Percentiles rank a stretch among this genome's conserved stretches.
Evolutionary conservation across 2,888 invertebrate species (phyloP).

Genomic region (Caenorhabditis wallacei): DNA sequence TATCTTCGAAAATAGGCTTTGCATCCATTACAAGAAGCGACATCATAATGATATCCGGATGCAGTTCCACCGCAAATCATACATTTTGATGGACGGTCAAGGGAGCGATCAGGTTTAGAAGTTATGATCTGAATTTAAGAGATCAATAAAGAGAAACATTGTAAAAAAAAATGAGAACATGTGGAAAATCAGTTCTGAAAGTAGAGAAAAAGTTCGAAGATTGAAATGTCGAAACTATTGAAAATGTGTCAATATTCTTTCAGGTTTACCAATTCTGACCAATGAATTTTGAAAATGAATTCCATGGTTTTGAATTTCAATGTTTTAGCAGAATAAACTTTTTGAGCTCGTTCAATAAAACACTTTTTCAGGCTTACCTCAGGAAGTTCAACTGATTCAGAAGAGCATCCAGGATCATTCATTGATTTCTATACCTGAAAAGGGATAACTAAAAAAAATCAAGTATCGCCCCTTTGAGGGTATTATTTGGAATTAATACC

Average conservation of each 20-base stretch:
- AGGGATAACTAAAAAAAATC: not conserved
- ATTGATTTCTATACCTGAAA: not conserved
- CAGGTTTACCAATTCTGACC: not conserved
- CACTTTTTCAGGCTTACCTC: constrained; percentile 3
- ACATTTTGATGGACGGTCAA: constrained; percentile 52
- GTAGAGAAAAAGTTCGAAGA: not conserved
- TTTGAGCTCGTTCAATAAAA: too few species aligned
- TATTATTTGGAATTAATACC: constrained; percentile 1
- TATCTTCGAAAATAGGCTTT: constrained; percentile 63
- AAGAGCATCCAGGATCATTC: constrained; percentile 13
- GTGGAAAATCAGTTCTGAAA: not conserved
- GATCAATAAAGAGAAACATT: not conserved
- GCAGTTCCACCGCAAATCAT: constrained; percentile 68
- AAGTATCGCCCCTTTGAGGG: not conserved
- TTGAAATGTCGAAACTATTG: constrained; percentile 20
- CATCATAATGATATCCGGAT: constrained; percentile 73
- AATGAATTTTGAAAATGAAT: not conserved
- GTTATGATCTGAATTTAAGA: constrained; percentile 15
- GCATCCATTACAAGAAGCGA: constrained; percentile 69
- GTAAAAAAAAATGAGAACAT: not conserved
- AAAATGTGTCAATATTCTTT: not conserved
- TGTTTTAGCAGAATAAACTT: constrained; percentile 1
- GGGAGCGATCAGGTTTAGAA: not conserved
- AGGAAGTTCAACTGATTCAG: constrained; percentile 11
- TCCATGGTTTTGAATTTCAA: not conserved